A percentile compares a stretch with the other conserved stretches of the same genome.
Evolutionary conservation across 2,797 vertebrate genomes (phyloP).

Genomic region (Esox lucius): DNA sequence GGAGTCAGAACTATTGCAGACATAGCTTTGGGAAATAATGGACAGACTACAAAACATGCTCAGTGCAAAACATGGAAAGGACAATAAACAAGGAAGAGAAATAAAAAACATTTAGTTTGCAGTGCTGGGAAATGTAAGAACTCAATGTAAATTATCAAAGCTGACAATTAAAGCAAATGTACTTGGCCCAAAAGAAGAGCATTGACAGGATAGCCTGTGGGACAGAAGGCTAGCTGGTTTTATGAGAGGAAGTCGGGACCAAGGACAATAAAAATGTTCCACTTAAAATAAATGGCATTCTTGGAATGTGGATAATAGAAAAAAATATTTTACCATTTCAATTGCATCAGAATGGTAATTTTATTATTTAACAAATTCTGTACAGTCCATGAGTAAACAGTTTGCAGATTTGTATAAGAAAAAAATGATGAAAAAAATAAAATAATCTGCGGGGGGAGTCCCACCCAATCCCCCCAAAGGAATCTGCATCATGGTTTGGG

Average conservation of each 20-base stretch:
- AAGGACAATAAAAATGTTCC: slow-evolving; percentile 26
- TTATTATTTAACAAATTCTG: slow-evolving; percentile 55
- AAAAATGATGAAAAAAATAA: slow-evolving; percentile 3
- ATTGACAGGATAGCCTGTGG: slow-evolving; percentile 14
- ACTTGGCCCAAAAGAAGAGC: slow-evolving; percentile 27
- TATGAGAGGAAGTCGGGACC: neutral
- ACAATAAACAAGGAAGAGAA: neutral
- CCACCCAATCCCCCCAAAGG: neutral
- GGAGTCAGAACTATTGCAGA: slow-evolving; percentile 10
- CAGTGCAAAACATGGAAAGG: slow-evolving; percentile 15
- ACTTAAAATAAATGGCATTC: slow-evolving; percentile 33
- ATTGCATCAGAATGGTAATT: slow-evolving; percentile 32
- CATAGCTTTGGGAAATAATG: slow-evolving; percentile 42
- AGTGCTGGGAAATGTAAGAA: neutral
- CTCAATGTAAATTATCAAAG: slow-evolving; percentile 4
- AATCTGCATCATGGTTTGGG: slow-evolving; percentile 19
- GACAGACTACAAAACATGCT: slow-evolving; percentile 16
- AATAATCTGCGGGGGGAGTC: neutral
- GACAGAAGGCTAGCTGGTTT: neutral
- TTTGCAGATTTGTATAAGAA: slow-evolving; percentile 47
- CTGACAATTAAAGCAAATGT: slow-evolving; percentile 15
- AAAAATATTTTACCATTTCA: slow-evolving; percentile 22
- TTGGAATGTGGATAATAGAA: slow-evolving; percentile 32
- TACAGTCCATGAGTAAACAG: slow-evolving; percentile 42
- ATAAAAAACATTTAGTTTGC: neutral